Evolutionary conservation across 1,140 invertebrate genomes (phyloP), one percentile per base, ranked within the genome.

Genomic region (Drosophila albomicans): DNA sequence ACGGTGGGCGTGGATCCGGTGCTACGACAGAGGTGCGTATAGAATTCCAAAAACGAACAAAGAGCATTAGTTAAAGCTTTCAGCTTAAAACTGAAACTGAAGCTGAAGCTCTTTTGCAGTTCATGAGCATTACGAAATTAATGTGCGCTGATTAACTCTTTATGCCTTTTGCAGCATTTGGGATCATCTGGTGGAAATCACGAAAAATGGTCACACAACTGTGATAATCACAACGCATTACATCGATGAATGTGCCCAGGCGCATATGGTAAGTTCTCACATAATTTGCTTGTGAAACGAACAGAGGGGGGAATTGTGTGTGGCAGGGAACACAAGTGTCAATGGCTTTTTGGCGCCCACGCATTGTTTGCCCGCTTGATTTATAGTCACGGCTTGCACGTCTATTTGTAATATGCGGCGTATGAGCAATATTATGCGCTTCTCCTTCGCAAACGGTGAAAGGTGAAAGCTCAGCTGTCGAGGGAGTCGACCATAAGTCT

Each of bases 211-310:
- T n/a, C 95, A 95, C 69, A 98, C 96, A 16, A 99, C 98, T 7
- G 97, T 99, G 38, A 98, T 99, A 67, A 98, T 99, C 65, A 99
- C 98, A 1, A 99, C 98, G 8, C 98, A 99, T 94, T 99, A 99
- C 89, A 99, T 99, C 68, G 98, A 99, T 92, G 98, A 99, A 93
- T 98, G 98, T 1, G 95, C 97, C 72, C 97, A 99, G 93, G 98
- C 98, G 8, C 94, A 95, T 86, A 94, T 96, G 80, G 95, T 96
- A 93, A 95, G 94, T 94, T 82, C 32, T 0, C 28, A 49, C 5
- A 59, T 59, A 58, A 1, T 58, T 32, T 25, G 49, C 5, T 5
- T 32, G 7, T 51, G 30, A 15, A 54, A 4, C 13, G n/a, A n/a
- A 8, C 1, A 7, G 15, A 7, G 16, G 45, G 15, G 5, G 25